Evolutionary conservation across 1,140 invertebrate species (phyloP).

Genomic region (Drosophila sucinea): DNA sequence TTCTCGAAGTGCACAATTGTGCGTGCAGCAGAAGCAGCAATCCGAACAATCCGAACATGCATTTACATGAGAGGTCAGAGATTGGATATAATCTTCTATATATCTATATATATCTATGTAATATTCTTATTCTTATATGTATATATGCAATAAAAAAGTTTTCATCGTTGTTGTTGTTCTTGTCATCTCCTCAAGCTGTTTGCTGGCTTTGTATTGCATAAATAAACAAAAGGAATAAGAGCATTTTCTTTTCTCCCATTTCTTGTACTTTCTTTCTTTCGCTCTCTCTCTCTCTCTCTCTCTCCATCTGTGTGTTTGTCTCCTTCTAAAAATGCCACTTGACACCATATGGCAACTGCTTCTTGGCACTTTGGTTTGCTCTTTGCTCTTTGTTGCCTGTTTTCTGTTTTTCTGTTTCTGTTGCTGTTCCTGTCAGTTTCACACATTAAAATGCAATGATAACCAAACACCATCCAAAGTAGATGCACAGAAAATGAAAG

Average conservation of each 20-base stretch:
- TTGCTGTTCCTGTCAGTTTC: conserved; percentile 67
- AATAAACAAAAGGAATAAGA: conserved; percentile 74
- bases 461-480: conserved; percentile 40
- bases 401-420: neutral
- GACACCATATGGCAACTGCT: conserved; percentile 73
- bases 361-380: conserved; percentile 34
- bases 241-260: conserved; percentile 54
- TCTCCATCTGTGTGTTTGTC: neutral
- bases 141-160: conserved; percentile 4
- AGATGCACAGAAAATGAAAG: conserved; percentile 50
- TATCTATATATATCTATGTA: neutral
- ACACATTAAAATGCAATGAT: conserved; percentile 79
- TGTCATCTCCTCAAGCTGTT: conserved; percentile 42
- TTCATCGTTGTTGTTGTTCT: conserved; percentile 9
- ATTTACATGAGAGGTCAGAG: conserved; percentile 11
- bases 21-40: neutral
- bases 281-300: neutral
- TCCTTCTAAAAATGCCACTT: conserved; percentile 67
- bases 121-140: neutral
- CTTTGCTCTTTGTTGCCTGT: conserved; percentile 8
- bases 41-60: conserved; percentile 1
- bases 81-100: conserved; percentile 11
- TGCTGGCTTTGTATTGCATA: conserved; percentile 45
- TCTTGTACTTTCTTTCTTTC: neutral
- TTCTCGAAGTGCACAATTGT: conserved; percentile 12